Conservation (phyloP, 2,888 invertebrate species). For the Malachius bipustulatus region DNA sequence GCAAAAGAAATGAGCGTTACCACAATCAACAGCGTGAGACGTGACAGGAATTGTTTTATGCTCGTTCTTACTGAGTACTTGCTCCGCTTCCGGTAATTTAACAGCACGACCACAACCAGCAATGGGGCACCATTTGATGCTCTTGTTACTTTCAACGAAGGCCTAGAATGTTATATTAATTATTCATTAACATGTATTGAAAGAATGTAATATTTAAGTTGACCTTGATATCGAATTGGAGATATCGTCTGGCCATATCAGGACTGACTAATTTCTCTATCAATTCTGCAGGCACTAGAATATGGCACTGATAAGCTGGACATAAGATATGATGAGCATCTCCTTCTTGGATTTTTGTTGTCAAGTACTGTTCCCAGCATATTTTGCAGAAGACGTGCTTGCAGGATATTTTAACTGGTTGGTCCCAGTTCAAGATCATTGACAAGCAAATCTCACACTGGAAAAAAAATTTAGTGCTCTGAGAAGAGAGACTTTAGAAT, state of each 20-base stretch:
- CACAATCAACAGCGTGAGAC: constrained; percentile 55
- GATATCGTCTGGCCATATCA: constrained; percentile 50
- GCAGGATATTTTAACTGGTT: constrained; percentile 46
- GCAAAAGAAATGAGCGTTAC: constrained; percentile 58
- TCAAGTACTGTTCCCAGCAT: constrained; percentile 56
- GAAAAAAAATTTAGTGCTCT: constrained; percentile 19
- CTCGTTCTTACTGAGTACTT: constrained; percentile 25
- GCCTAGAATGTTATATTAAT: constrained; percentile 37
- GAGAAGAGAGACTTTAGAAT: neutral
- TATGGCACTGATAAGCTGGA: constrained; percentile 51
- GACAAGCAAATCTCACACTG: constrained; percentile 51
- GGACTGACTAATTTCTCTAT: constrained; percentile 55
- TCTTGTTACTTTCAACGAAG: constrained; percentile 57
- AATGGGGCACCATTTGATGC: constrained; percentile 59
- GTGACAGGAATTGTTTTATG: constrained; percentile 33
- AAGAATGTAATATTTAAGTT: too few species aligned
- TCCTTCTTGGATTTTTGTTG: constrained; percentile 52
- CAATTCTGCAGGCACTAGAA: constrained; percentile 51
- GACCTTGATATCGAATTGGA: constrained; percentile 59
- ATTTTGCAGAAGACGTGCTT: constrained; percentile 49
- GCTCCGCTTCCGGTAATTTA: constrained; percentile 45
- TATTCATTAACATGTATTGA: too few species aligned
- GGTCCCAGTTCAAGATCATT: constrained; percentile 38
- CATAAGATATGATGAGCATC: constrained; percentile 54
- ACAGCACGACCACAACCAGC: constrained; percentile 57